phyloP scores from a whole-genome alignment of 2,113 vertebrate genomes.

The Pavo muticus region DNA sequence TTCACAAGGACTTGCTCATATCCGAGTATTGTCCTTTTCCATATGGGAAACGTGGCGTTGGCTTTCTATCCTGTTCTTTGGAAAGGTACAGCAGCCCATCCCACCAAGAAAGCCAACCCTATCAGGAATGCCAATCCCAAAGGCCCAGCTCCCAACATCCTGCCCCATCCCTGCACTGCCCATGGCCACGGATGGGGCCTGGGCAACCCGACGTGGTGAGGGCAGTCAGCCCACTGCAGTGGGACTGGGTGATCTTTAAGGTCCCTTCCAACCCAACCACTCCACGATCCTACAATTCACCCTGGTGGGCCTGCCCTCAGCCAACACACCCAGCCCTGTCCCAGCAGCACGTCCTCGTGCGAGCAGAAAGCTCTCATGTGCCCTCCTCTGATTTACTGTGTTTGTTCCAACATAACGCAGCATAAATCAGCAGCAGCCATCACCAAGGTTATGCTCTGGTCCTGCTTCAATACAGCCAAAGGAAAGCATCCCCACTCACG shows the following conservation, averaged over 20 bases:
- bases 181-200: too few species aligned
- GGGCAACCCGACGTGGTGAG: too few species aligned
- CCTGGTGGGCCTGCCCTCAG: too few species aligned
- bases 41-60: neutral
- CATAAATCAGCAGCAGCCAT: neutral
- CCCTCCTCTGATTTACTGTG: neutral
- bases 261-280: too few species aligned
- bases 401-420: neutral
- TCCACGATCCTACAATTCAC: too few species aligned
- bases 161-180: neutral
- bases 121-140: neutral
- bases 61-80: neutral
- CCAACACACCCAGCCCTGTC: too few species aligned
- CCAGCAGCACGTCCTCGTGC: neutral
- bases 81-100: neutral
- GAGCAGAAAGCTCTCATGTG: neutral
- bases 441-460: neutral
- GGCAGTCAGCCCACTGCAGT: too few species aligned
- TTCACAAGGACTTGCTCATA: slow-evolving; percentile 33
- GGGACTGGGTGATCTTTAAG: too few species aligned
- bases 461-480: neutral
- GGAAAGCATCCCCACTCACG: rapidly evolving
- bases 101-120: neutral
- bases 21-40: neutral
- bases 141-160: neutral